Percentiles rank a stretch among this genome's conserved stretches.
Conservation (phyloP, 2,797 vertebrate genomes). For the Macropodus opercularis region DNA sequence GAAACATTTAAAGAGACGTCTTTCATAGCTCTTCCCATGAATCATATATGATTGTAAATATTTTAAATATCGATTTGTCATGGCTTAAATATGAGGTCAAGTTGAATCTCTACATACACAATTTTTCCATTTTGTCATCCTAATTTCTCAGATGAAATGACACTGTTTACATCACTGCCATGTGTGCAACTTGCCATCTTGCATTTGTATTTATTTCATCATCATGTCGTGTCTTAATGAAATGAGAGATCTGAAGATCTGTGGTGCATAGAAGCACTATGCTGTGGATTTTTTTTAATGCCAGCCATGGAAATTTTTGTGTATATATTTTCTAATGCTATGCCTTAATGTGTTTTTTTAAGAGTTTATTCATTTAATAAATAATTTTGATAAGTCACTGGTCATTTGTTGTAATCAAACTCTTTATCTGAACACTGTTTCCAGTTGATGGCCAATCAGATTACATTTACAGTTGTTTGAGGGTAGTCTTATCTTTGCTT, state of each 20-base stretch:
- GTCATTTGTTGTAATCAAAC: background rate
- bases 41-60: slow-evolving; percentile 51
- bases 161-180: slow-evolving; percentile 9
- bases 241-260: slow-evolving; percentile 23
- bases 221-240: slow-evolving; percentile 32
- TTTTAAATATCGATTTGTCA: slow-evolving; percentile 22
- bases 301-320: slow-evolving; percentile 42
- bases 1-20: slow-evolving; percentile 23
- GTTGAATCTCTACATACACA: slow-evolving; percentile 17
- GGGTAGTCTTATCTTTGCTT: background rate
- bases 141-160: slow-evolving; percentile 14
- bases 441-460: background rate
- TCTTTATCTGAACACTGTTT: background rate
- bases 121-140: slow-evolving; percentile 20
- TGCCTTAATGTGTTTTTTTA: slow-evolving; percentile 59
- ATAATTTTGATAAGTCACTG: slow-evolving; percentile 48
- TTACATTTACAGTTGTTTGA: background rate
- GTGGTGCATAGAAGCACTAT: slow-evolving; percentile 11
- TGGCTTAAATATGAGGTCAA: slow-evolving; percentile 17
- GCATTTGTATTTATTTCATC: slow-evolving; percentile 61
- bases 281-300: slow-evolving; percentile 27
- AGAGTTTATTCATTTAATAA: slow-evolving; percentile 67
- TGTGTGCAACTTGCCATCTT: slow-evolving; percentile 16
- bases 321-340: slow-evolving; percentile 48
- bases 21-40: slow-evolving; percentile 52